phyloP scores from a whole-genome alignment of 1,140 invertebrate genomes.

The Portunus trituberculatus region DNA sequence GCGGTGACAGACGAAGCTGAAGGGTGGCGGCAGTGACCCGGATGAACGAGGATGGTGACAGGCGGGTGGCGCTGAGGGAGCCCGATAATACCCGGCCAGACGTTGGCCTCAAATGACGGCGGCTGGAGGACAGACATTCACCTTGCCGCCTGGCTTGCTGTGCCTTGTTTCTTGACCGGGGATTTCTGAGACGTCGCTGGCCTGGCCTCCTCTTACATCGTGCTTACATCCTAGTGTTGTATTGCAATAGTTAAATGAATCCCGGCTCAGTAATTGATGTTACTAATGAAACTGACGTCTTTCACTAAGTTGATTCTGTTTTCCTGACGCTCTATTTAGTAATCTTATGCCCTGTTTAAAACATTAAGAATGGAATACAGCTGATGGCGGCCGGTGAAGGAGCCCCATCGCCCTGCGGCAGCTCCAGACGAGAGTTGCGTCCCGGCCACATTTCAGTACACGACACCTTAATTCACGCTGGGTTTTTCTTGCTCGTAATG shows the following conservation, averaged over 20 bases:
- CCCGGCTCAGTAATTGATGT: too few relatives aligned
- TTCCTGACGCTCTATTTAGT: too few relatives aligned
- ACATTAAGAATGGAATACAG: too few relatives aligned
- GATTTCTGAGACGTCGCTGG: not conserved
- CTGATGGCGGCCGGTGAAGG: too few relatives aligned
- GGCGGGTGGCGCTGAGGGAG: conserved; percentile 17
- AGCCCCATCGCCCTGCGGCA: too few relatives aligned
- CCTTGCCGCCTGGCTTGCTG: not conserved
- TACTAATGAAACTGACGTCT: too few relatives aligned
- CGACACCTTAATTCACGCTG: conserved; percentile 54
- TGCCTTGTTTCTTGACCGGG: not conserved
- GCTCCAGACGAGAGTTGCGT: too few relatives aligned
- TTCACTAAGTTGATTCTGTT: too few relatives aligned
- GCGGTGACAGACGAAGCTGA: conserved; percentile 27
- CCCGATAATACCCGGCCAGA: conserved; percentile 8
- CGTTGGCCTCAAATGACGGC: not conserved
- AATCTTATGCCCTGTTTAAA: too few relatives aligned
- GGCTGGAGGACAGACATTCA: conserved; percentile 14
- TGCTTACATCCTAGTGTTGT: too few relatives aligned
- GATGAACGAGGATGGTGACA: conserved; percentile 47
- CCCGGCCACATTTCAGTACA: conserved; percentile 34
- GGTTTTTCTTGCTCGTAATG: conserved; percentile 54
- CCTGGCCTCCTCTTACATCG: not conserved
- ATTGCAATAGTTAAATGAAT: too few relatives aligned
- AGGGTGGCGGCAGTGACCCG: not conserved